Conservation (phyloP, 1,140 invertebrate genomes). For the Cydia amplana region DNA sequence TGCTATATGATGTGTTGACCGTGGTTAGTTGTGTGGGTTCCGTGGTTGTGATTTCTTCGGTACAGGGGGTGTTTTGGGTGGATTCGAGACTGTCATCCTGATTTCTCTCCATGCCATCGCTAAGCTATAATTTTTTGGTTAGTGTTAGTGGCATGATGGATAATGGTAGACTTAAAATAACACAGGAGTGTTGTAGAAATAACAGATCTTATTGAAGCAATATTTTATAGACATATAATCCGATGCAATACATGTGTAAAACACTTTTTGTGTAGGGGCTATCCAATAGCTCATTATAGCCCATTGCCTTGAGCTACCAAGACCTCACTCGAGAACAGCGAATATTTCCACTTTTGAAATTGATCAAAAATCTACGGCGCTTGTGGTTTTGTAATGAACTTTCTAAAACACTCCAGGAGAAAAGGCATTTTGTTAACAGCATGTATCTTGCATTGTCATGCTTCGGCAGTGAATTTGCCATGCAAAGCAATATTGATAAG, state of each 20-base stretch:
- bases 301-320: too few relatives aligned
- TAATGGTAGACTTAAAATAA: not conserved
- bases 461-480: not conserved
- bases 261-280: too few relatives aligned
- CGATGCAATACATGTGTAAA: too few relatives aligned
- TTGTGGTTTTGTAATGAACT: not conserved
- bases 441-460: not conserved
- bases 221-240: too few relatives aligned
- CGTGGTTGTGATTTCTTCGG: not conserved
- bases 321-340: too few relatives aligned
- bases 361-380: too few relatives aligned
- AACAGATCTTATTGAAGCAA: too few relatives aligned
- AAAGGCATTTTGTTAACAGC: not conserved
- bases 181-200: not conserved
- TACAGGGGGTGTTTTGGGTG: not conserved
- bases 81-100: not conserved
- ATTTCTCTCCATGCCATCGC: not conserved
- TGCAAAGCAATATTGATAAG: not conserved
- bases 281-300: too few relatives aligned
- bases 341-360: too few relatives aligned
- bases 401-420: not conserved
- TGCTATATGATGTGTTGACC: not conserved
- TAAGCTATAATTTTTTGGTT: slow-evolving; percentile 14
- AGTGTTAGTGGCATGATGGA: not conserved
- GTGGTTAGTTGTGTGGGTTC: not conserved